These are phyloP conservation scores for Heliconius hewitsoni DNA, from an alignment of 1,140 invertebrate species.

Conservation along the genomic window DNA sequence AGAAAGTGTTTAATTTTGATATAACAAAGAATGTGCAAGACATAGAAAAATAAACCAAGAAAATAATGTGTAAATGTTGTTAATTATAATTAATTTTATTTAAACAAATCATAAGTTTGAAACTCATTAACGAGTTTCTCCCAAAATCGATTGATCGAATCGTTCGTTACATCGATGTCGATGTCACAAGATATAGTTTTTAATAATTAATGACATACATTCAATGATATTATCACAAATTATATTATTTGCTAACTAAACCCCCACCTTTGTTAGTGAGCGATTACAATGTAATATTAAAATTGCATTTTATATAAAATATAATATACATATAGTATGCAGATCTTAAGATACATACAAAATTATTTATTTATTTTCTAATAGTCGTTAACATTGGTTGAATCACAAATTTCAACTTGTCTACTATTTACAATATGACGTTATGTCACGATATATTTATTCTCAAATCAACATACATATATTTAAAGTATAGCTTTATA, in stretches of 20 bases:
- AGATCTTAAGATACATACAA: background rate
- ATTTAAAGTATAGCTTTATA: background rate
- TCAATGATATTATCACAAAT: slow-evolving; percentile 10
- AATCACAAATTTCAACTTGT: background rate
- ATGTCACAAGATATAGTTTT: background rate
- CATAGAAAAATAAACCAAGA: background rate
- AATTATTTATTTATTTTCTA: slow-evolving; percentile 4
- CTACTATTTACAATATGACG: background rate
- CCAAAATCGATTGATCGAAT: background rate
- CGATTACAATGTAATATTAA: background rate
- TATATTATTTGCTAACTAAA: slow-evolving; percentile 1
- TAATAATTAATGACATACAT: slow-evolving; percentile 2
- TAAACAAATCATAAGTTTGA: background rate
- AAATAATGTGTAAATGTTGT: background rate
- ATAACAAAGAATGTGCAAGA: background rate
- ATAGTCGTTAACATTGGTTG: background rate
- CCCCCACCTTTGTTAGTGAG: background rate
- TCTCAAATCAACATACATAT: background rate
- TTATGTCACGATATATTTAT: background rate
- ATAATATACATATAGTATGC: background rate
- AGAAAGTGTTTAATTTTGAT: background rate
- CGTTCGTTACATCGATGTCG: background rate
- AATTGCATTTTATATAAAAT: background rate
- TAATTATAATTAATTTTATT: background rate
- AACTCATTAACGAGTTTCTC: background rate